Conservation (phyloP, 2,797 vertebrate genomes). For the Pelochelys cantorii region DNA sequence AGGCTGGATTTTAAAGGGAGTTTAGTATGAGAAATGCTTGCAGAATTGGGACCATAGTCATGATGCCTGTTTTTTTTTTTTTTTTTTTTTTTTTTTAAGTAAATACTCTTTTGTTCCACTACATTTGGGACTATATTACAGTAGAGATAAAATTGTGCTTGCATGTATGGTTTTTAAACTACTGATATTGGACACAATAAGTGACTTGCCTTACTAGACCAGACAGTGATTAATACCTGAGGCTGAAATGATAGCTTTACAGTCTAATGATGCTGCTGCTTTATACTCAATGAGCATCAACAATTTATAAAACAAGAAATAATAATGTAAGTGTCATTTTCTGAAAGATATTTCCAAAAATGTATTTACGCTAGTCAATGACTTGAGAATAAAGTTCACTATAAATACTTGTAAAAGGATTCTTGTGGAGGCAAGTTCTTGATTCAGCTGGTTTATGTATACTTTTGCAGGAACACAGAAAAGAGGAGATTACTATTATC, state of each 20-base stretch:
- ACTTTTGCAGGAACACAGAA: constrained; percentile 86
- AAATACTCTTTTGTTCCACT: neutral
- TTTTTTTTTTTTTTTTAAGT: neutral
- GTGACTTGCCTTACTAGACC: neutral
- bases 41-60: neutral
- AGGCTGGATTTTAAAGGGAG: neutral
- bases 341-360: neutral
- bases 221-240: neutral
- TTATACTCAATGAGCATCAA: neutral
- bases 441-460: neutral
- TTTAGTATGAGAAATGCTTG: neutral
- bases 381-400: neutral
- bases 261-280: neutral
- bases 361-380: neutral
- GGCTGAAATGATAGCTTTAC: neutral
- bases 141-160: neutral
- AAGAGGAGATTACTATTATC: constrained; percentile 91
- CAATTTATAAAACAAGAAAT: neutral
- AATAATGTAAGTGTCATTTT: neutral
- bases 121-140: neutral
- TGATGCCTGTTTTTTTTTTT: neutral
- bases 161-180: neutral
- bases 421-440: neutral
- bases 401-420: neutral
- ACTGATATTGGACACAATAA: neutral